These are phyloP conservation scores for Pseudomyrmex flavicornis DNA, from an alignment of 1,140 invertebrate species.

Conservation along the genomic window DNA sequence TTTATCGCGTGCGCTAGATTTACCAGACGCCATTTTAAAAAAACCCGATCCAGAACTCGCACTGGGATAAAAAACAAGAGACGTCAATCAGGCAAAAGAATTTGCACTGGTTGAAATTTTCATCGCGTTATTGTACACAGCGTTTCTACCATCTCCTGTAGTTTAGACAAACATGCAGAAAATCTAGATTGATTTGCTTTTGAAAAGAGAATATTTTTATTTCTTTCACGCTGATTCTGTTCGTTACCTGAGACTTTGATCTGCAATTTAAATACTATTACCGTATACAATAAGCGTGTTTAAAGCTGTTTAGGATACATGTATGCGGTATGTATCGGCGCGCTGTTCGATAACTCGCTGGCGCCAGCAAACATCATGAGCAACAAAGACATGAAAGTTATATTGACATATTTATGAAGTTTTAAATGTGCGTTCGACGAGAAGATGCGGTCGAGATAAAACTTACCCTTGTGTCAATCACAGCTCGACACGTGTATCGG, in stretches of 20 bases:
- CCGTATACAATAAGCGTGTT: no score
- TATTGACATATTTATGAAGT: conserved; percentile 6
- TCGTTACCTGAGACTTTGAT: background rate
- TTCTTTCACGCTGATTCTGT: background rate
- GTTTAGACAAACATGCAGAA: background rate
- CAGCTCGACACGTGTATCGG: conserved; percentile 70
- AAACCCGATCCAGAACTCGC: conserved; percentile 18
- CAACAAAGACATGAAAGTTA: background rate
- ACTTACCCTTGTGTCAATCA: conserved; percentile 70
- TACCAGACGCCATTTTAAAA: conserved; percentile 20
- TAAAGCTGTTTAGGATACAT: background rate
- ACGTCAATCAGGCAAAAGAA: background rate
- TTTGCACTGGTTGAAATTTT: conserved; percentile 3
- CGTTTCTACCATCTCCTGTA: background rate
- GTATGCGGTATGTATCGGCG: no score
- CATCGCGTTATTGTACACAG: background rate
- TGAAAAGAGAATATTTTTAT: background rate
- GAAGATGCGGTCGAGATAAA: conserved; percentile 59
- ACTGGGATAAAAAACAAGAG: background rate
- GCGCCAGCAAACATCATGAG: background rate
- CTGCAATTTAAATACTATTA: no score
- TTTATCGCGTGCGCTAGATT: no score
- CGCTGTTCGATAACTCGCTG: no score
- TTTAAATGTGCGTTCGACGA: background rate
- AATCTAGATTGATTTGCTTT: background rate